Evolutionary conservation across 2,113 vertebrate species (phyloP).

Genomic region (Boulengeromyrus knoepffleri): DNA sequence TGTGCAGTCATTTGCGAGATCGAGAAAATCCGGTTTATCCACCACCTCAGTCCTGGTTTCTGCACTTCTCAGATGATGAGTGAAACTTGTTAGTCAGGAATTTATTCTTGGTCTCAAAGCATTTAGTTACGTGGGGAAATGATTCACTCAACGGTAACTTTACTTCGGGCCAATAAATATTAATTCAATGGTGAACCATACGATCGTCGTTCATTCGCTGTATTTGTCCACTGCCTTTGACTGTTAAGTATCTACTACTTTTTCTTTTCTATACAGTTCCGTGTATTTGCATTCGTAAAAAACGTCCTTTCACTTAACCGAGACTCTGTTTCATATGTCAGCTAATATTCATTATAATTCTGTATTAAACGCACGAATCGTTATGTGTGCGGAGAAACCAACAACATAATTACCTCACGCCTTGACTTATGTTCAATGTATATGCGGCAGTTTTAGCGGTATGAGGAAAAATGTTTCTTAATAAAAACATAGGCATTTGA

Average conservation of each 20-base stretch:
- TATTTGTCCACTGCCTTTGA: background rate
- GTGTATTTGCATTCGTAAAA: background rate
- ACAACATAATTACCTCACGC: background rate
- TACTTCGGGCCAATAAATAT: background rate
- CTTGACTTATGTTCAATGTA: background rate
- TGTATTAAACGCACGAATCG: background rate
- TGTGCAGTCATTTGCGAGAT: constrained; percentile 28
- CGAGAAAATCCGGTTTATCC: constrained; percentile 49
- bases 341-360: background rate
- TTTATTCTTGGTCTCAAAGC: background rate
- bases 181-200: background rate
- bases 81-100: constrained; percentile 40
- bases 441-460: background rate
- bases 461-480: background rate
- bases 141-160: background rate
- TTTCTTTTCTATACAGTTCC: background rate
- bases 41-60: constrained; percentile 28
- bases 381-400: background rate
- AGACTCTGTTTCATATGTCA: background rate
- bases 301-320: background rate
- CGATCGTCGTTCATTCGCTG: background rate
- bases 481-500: background rate
- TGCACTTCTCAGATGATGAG: background rate
- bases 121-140: background rate
- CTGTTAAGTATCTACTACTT: background rate